Evolutionary conservation across 2,888 invertebrate genomes (phyloP), one percentile per base, ranked within the genome.

Genomic region (Pediacus dermestoides): DNA sequence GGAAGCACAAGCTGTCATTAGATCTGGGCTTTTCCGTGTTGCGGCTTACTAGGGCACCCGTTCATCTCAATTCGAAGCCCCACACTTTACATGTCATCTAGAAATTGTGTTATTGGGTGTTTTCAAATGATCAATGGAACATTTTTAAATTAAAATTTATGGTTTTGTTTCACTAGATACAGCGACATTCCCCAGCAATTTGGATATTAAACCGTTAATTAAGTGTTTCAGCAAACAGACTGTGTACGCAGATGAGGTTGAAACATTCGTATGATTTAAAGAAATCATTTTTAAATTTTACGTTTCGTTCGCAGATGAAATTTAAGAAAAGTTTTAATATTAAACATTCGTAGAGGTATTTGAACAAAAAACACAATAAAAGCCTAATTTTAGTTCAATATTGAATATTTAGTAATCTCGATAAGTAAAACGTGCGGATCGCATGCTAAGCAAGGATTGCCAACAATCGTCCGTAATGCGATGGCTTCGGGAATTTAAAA

Each of bases 361-460:
- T n/a, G n/a, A n/a, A n/a, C n/a, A n/a, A 42, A 44, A 49, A 50
- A 50, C 44, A 58, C 57, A 60, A 60, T 60, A 55, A 57, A 53
- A 49, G 50, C 53, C 57, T 58, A 60, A 59, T 60, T 18, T 55
- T 53, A 23, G 40, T 48, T 45, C 53, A 46, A 59, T 60, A 57
- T 58, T 53, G 57, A 55, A 57, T 57, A 54, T 59, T 55, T 41
- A 50, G 51, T 53, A 55, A 59, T 55, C 54, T 53, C 51, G 53
- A 55, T 55, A 53, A 57, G 51, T 51, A 51, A 46, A 51, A 50
- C 45, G 49, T 48, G 56, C 44, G 53, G 44, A 50, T 45, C 31
- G 58, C 53, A 59, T 59, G 49, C 49, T 46, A 50, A 53, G 50
- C 48, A 51, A 42, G 46, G 43, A 44, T 44, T 38, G 46, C 32